Evolutionary conservation across 2,797 vertebrate genomes (phyloP).

Genomic region (Eurystomus glaucurus): DNA sequence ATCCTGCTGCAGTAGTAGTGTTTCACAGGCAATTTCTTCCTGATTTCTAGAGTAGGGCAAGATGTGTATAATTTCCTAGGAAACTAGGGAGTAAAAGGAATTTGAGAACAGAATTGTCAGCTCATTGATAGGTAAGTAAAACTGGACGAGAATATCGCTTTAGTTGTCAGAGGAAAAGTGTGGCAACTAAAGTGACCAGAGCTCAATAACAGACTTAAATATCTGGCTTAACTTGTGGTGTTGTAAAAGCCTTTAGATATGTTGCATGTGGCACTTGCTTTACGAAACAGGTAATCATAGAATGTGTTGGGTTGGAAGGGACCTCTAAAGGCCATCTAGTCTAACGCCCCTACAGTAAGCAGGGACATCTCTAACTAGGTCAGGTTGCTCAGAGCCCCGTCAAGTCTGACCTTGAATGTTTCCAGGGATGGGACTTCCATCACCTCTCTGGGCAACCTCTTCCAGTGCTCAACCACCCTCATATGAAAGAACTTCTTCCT

Average conservation of each 20-base stretch:
- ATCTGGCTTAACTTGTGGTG: neutral
- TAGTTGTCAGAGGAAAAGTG: neutral
- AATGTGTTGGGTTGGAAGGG: too few species aligned
- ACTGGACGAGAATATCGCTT: neutral
- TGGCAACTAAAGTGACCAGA: neutral
- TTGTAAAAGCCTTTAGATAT: neutral
- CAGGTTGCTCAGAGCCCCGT: too few species aligned
- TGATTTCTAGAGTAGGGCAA: neutral
- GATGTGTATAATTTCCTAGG: neutral
- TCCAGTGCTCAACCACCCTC: too few species aligned
- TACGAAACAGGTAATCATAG: neutral
- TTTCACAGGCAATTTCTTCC: neutral
- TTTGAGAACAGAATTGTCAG: neutral
- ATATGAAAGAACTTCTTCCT: too few species aligned
- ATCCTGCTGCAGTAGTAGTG: neutral
- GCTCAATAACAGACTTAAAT: neutral
- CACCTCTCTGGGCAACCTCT: too few species aligned
- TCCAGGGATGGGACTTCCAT: too few species aligned
- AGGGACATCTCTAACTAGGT: too few species aligned
- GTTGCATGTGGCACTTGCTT: neutral
- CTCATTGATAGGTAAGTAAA: neutral
- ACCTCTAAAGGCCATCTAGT: too few species aligned
- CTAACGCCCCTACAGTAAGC: too few species aligned
- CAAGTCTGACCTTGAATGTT: too few species aligned
- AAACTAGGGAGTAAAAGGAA: neutral